These are phyloP conservation scores for Cottus gobio DNA, from an alignment of 2,113 vertebrate species.

Conservation along the genomic window DNA sequence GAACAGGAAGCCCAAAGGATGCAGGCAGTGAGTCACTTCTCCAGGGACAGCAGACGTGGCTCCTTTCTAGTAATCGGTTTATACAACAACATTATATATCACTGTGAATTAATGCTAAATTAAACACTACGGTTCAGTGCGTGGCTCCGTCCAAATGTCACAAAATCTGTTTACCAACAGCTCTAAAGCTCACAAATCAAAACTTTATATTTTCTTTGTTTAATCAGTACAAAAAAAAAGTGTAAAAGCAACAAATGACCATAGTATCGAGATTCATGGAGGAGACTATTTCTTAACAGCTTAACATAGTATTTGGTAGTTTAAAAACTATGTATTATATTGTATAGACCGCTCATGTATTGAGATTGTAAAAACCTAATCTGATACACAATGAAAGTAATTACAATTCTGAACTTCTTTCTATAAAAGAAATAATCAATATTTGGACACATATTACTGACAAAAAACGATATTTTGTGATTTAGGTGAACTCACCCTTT, in stretches of 20 bases:
- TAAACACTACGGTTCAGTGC: neutral
- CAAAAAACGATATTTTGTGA: neutral
- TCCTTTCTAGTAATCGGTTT: neutral
- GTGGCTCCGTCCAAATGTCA: too few relatives aligned
- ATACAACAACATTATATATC: neutral
- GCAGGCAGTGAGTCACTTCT: neutral
- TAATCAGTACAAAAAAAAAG: too few relatives aligned
- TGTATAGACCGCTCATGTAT: neutral
- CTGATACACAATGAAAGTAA: neutral
- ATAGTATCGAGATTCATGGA: too few relatives aligned
- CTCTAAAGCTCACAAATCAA: too few relatives aligned
- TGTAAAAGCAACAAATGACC: too few relatives aligned
- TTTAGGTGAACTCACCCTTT: neutral
- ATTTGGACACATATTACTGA: neutral
- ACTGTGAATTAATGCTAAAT: constrained; percentile 2
- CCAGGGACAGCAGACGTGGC: neutral
- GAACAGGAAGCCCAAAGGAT: neutral
- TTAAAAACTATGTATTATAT: neutral
- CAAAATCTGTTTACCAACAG: too few relatives aligned
- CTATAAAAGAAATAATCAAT: neutral
- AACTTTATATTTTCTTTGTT: too few relatives aligned
- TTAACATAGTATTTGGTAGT: too few relatives aligned
- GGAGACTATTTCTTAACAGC: too few relatives aligned
- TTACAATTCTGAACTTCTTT: neutral
- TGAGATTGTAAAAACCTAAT: neutral